Base-by-base conservation (phyloP, 1,140 invertebrate species). In the Dinothrombium tinctorium region DNA sequence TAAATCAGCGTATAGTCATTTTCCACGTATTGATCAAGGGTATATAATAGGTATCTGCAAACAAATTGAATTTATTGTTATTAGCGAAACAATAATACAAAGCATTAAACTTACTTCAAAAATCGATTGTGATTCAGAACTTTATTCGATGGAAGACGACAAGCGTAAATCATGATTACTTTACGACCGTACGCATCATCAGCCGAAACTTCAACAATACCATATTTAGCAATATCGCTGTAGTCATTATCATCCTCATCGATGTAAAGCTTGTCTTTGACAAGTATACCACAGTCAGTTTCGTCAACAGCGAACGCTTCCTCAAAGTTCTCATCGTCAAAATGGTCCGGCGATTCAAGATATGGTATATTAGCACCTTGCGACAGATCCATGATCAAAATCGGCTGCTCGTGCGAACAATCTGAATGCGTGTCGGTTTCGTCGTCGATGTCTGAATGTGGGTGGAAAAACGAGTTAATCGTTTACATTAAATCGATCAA, bases 1-100 rank as follows among this genome's bases (percentile, higher is more conserved):
- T 99, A 99, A n/a, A 99, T 79, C 39, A 99, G 66, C 50, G 82
- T 87, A 60, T 99, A 99, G 59, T 99, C 94, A 60, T 90, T 83
- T 57, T 98, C 86, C 31, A 98, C 92, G 62, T 90, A 95, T 54
- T 84, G 83, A 60, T 98, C 87, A 56, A 98, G 64, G 33, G 89
- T 95, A 56, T 76, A 76, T 58, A 80, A 83, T 47, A 96, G 67
- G 64, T 92, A 94, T 57, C 86, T 92, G 57, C 32, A 22, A 12
- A 5, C 3, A 33, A 14, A 14, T 15, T 11, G n/a, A 23, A 24
- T 9, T n/a, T 17, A 36, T 23, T 11, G 7, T 24, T 26, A 6
- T 19, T 24, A 15, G 11, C 1, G n/a, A 19, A 21, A 40, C 11
- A 6, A 22, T 37, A 14, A 12, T 15, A 33, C 14, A 37, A 9